A percentile compares a stretch with the other conserved stretches of the same genome.
Evolutionary conservation across 2,888 invertebrate species (phyloP).

Genomic region (Sinopyrophorus schimmeli): DNA sequence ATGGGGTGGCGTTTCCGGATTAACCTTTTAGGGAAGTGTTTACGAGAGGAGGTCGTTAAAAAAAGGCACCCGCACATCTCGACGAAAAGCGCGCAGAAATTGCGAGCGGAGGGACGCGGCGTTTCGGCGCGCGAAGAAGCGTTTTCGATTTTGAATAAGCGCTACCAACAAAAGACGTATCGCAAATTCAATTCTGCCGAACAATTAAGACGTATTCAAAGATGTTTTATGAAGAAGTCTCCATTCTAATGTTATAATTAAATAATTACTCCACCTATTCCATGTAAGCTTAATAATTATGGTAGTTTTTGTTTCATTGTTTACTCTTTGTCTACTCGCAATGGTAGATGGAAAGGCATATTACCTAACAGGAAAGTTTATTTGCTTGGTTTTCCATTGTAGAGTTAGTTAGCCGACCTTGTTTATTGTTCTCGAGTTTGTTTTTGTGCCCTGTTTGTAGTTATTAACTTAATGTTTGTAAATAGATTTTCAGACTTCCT

Average conservation of each 20-base stretch:
- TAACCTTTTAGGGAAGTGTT: too few relatives aligned
- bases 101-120: too few relatives aligned
- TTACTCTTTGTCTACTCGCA: constrained; percentile 23
- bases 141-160: constrained; percentile 25
- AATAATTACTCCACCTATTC: constrained; percentile 54
- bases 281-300: constrained; percentile 41
- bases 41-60: too few relatives aligned
- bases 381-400: constrained; percentile 30
- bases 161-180: constrained; percentile 26
- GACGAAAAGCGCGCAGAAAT: too few relatives aligned
- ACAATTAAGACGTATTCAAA: constrained; percentile 32
- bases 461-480: constrained; percentile 23
- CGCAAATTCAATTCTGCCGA: constrained; percentile 26
- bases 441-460: constrained; percentile 21
- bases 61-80: too few relatives aligned
- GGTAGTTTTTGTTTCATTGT: constrained; percentile 37
- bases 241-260: constrained; percentile 47
- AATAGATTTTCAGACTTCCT: constrained; percentile 17
- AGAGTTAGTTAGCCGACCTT: constrained; percentile 28
- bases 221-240: constrained; percentile 23
- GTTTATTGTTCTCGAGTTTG: constrained; percentile 28
- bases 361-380: constrained; percentile 32
- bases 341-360: constrained; percentile 24
- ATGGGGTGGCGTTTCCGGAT: too few relatives aligned
- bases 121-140: constrained; percentile 15